Evolutionary conservation across 2,113 vertebrate species (phyloP), one percentile per base, ranked within the genome.

Genomic region (Apus apus): DNA sequence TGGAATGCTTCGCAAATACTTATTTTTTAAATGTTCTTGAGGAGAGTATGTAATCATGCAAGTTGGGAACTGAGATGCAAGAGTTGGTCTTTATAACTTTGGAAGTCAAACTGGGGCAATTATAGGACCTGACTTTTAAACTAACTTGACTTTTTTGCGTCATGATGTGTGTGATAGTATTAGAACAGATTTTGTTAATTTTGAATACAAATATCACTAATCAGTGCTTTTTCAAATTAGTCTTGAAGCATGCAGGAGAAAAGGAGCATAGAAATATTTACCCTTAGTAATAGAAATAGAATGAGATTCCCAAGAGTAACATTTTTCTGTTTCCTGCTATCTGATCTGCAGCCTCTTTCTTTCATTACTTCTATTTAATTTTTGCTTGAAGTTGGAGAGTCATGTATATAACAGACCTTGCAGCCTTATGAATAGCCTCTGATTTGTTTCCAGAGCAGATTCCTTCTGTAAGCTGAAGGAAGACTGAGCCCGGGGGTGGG

Each of bases 371-470:
- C 29, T 51, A 11, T 85, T 70, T n/a, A 17, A 43, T 57, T 85
- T 93, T 87, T 5, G 15, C 26, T 62, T 86, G 17, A 21, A 36
- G 4, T 45, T 80, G 60, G 50, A 75, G 15, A 34, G 21, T 70
- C 45, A 26, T 38, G 11, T 51, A 29, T 78, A 50, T 16, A 73
- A 12, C 50, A 70, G 64, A 76, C 27, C 23, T 64, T 74, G 16
- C 6, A 36, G 45, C 40, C 38, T 60, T 65, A 50, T 1, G 2
- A 83, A 50, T 85, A 91, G 58, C 45, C 22, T 78, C 62, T 80
- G 71, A 88, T 94, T 90, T 13, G 58, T 80, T 90, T 92, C 60
- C 46, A 87, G 40, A 76, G 67, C 62, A 83, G 54, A 87, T 93
- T 14, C 10, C n/a, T 76, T 11, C 74, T 54, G n/a, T 85, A 73